A percentile compares a stretch with the other conserved stretches of the same genome.
Conservation (phyloP, 1,140 invertebrate genomes). For the Megalonaias nervosa region DNA sequence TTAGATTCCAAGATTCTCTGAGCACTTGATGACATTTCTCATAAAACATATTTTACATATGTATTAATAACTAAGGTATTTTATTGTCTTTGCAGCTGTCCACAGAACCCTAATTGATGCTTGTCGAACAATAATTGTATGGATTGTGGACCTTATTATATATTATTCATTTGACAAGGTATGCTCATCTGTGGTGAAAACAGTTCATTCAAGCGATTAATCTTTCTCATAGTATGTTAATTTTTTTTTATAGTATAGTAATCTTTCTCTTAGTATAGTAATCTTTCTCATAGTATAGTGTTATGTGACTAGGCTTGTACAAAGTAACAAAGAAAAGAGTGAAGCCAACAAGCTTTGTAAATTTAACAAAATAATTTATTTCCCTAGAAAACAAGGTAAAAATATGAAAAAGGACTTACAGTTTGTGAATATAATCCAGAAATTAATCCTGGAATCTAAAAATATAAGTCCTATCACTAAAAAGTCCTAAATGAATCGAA, state of each 20-base stretch:
- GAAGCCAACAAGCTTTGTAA: too few relatives aligned
- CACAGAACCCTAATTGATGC: conserved; percentile 69
- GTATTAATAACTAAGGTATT: background rate
- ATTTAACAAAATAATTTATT: too few relatives aligned
- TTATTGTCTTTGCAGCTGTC: conserved; percentile 57
- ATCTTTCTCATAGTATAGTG: background rate
- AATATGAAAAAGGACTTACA: too few relatives aligned
- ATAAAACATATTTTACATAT: background rate
- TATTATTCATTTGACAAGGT: conserved; percentile 66
- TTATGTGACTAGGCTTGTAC: too few relatives aligned
- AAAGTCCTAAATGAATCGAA: too few relatives aligned
- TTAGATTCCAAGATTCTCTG: too few relatives aligned
- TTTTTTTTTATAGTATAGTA: too few relatives aligned
- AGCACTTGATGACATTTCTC: background rate
- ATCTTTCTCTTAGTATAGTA: background rate
- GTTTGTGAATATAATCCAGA: too few relatives aligned
- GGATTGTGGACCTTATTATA: conserved; percentile 61
- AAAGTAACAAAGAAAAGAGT: too few relatives aligned
- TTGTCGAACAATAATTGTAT: conserved; percentile 66
- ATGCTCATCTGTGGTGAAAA: background rate
- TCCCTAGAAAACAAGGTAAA: too few relatives aligned
- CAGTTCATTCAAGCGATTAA: background rate
- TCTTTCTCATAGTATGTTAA: background rate
- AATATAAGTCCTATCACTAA: too few relatives aligned
- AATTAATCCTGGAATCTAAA: too few relatives aligned